Evolutionary conservation across 2,888 invertebrate species (phyloP), one percentile per base, ranked within the genome.

Genomic region (Hemithea aestivaria): DNA sequence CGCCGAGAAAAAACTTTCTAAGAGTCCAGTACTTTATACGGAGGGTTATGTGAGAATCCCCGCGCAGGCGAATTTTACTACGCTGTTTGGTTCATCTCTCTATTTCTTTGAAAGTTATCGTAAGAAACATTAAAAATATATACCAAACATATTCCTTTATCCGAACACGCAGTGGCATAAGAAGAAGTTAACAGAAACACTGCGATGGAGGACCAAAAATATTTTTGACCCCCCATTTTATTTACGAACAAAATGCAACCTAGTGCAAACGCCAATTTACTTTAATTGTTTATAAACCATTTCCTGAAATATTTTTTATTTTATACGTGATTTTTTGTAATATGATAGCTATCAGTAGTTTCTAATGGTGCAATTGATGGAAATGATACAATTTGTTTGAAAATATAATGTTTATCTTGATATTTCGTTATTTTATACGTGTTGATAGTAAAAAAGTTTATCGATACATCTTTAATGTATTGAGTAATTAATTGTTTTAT

Each of bases 61-160:
- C n/a, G n/a, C n/a, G n/a, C n/a, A n/a, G n/a, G n/a, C n/a, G n/a
- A n/a, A n/a, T n/a, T n/a, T n/a, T n/a, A n/a, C n/a, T n/a, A n/a
- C n/a, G n/a, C n/a, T n/a, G n/a, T n/a, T n/a, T n/a, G n/a, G n/a
- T n/a, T n/a, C n/a, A n/a, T n/a, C n/a, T n/a, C n/a, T n/a, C n/a
- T n/a, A n/a, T n/a, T n/a, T n/a, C n/a, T n/a, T n/a, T n/a, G n/a
- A n/a, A n/a, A n/a, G n/a, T n/a, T n/a, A n/a, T n/a, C n/a, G n/a
- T n/a, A n/a, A n/a, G n/a, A n/a, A n/a, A n/a, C n/a, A n/a, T n/a
- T n/a, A n/a, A n/a, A n/a, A n/a, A n/a, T n/a, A n/a, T n/a, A 24
- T 71, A 85, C 85, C 80, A 84, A 62, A 54, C 82, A 81, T 7
- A 82, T 35, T 33, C 66, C 73, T 45, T 81, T 85, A 5, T 81